Base-by-base conservation (phyloP, 2,888 invertebrate species). In the Cryptosula pallasiana region DNA sequence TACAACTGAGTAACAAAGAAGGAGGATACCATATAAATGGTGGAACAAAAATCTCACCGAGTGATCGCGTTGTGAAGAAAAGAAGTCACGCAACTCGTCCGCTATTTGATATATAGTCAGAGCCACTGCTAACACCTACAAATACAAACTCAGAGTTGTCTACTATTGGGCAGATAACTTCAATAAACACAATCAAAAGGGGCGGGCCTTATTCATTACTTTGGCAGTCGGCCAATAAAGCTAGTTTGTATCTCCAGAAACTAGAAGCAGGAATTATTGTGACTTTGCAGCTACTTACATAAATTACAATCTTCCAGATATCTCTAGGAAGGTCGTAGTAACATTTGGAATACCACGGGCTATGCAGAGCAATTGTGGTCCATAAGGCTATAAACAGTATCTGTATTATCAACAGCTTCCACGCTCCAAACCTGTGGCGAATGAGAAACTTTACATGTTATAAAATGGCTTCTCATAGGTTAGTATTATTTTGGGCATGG, bases 341-440 rank as follows among this genome's bases (percentile, higher is more conserved):
- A 73, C 83, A 77, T 36, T 81, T 72, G 55, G 78, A 71, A 71
- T 82, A 79, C 76, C 81, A 82, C 29, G 81, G 80, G 13, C 81
- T 77, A 3, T 78, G 45, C 1, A 81, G 77, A n/a, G 81, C 83
- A 63, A 80, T 79, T 1, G 79, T 74, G 20, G 83, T 81, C 83
- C 83, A 83, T 71, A 81, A 35, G 29, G 82, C 27, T 34, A 83
- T 83, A 77, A 82, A 83, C 9, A 79, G 32, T 45, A 83, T 76
- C 75, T 82, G 82, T 35, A 81, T 72, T 0, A 80, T 32, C n/a
- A 81, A 73, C n/a, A 78, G 76, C 35, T 77, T 70, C 72, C 77
- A 74, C 1, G 82, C 81, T 34, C 82, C 77, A 71, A 78, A 77
- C 72, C 82, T n/a, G n/a, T n/a, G n/a, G n/a, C n/a, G n/a, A n/a